Evolutionary conservation across 2,888 invertebrate species (phyloP).

Genomic region (Nymphalis polychloros): DNA sequence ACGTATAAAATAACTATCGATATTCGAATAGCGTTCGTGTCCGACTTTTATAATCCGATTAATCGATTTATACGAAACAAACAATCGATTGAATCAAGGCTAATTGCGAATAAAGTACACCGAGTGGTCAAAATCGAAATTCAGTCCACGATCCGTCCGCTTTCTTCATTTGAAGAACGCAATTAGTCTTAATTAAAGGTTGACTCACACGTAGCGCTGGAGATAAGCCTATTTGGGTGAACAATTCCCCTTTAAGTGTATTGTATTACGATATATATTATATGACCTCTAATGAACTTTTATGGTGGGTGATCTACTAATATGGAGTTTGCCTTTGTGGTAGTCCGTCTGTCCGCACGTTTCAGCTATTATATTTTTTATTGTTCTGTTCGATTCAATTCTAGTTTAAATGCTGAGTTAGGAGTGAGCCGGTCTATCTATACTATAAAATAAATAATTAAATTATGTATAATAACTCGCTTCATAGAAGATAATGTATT

Average conservation of each 20-base stretch:
- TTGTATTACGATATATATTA: neutral
- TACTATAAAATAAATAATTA: too few relatives aligned
- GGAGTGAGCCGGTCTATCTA: too few relatives aligned
- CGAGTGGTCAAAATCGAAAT: constrained; percentile 35
- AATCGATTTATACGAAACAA: constrained; percentile 35
- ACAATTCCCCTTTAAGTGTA: constrained; percentile 7
- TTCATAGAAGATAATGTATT: too few relatives aligned
- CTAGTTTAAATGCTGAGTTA: too few relatives aligned
- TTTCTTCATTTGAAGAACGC: constrained; percentile 51
- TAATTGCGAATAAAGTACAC: constrained; percentile 42
- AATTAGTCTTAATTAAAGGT: constrained; percentile 71
- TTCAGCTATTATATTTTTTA: too few relatives aligned
- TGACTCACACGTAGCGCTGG: constrained; percentile 22
- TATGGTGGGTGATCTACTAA: too few relatives aligned
- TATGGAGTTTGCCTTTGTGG: too few relatives aligned
- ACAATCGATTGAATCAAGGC: constrained; percentile 39
- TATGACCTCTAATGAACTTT: too few relatives aligned
- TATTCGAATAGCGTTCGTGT: constrained; percentile 1
- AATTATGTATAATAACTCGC: too few relatives aligned
- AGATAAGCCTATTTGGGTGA: constrained; percentile 7
- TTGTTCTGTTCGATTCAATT: too few relatives aligned
- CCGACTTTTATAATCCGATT: constrained; percentile 39
- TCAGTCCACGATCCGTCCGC: constrained; percentile 37
- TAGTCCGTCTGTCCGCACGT: too few relatives aligned
- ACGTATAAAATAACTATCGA: constrained; percentile 5